phyloP scores from a whole-genome alignment of 2,888 invertebrate species.

The Ophonus ardosiacus region DNA sequence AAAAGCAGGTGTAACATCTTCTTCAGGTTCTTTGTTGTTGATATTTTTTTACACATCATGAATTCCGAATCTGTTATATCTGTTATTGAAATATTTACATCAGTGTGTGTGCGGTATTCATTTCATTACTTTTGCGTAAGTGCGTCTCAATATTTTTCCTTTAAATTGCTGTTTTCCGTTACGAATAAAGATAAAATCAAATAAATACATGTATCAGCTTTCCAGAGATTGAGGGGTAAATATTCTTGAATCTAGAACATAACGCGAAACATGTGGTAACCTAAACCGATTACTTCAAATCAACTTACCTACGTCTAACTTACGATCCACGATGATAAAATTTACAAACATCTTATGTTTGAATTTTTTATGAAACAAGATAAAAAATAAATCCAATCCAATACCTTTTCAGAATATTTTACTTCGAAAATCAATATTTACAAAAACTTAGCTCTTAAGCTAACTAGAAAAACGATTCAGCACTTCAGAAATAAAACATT shows the following conservation, averaged over 20 bases:
- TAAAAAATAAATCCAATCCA: constrained; percentile 46
- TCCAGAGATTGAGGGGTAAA: not conserved
- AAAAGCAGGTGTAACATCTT: too few species aligned
- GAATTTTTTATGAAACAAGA: constrained; percentile 45
- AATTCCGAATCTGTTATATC: too few species aligned
- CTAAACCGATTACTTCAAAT: constrained; percentile 22
- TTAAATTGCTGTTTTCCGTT: not conserved
- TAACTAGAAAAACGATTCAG: not conserved
- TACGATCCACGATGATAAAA: constrained; percentile 26
- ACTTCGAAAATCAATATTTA: constrained; percentile 34
- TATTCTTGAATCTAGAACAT: constrained; percentile 1
- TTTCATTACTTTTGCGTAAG: not conserved
- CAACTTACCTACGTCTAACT: constrained; percentile 15
- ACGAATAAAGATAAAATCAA: not conserved
- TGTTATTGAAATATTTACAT: too few species aligned
- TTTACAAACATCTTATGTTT: constrained; percentile 43
- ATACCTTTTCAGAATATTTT: constrained; percentile 21
- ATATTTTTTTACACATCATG: too few species aligned
- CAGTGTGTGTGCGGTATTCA: not conserved
- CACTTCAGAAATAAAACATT: not conserved
- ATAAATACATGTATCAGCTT: constrained; percentile 5
- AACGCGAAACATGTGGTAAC: constrained; percentile 3
- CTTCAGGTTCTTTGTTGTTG: too few species aligned
- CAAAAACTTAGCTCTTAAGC: constrained; percentile 9
- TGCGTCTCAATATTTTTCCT: not conserved